Base-by-base conservation (phyloP, 2,888 invertebrate genomes). In the Tromatobia lineatoria region DNA sequence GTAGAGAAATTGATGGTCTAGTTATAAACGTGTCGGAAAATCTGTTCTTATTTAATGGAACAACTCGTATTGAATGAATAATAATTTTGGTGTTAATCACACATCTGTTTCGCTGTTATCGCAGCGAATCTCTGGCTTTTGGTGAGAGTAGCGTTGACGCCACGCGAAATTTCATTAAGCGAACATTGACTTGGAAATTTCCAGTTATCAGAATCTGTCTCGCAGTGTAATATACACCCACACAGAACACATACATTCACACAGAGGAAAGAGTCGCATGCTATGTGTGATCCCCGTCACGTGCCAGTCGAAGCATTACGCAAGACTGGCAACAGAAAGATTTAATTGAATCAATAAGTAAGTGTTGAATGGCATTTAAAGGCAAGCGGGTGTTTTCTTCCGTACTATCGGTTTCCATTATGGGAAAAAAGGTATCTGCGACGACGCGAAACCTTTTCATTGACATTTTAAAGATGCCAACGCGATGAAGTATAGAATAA, bases 171-270 rank as follows among this genome's bases (percentile, higher is more conserved):
- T 80, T 80, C 29, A 73, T 80, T 71, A 73, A 80, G 76, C 73
- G 69, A 74, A 50, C 83, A 78, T 84, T 81, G 83, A 84, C 77
- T 84, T 74, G 83, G 81, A 81, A 81, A 81, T 84, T 81, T 84
- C 81, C 81, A 78, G 67, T 81, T 73, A 77, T 77, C 83, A 66
- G 57, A 54, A 69, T 45, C 52, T 74, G 67, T 69, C 69, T 50
- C 38, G 73, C 50, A 38, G 66, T 38, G 18, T 54, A 38, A 54
- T 75, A 15, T 69, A 47, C 47, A 47, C 47, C n/a, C 42, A 29
- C n/a, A 47, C 52, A 67, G 52, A 42, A 77, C 20, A 18, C n/a
- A 66, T 38, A 66, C 52, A 57, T 45, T 29, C 34, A 70, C 59
- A 61, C 47, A 8, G 34, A 29, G 15, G 15, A 38, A 29, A 64